Evolutionary conservation across 2,888 invertebrate genomes (phyloP), one percentile per base, ranked within the genome.

Genomic region (Drosophila rubida): DNA sequence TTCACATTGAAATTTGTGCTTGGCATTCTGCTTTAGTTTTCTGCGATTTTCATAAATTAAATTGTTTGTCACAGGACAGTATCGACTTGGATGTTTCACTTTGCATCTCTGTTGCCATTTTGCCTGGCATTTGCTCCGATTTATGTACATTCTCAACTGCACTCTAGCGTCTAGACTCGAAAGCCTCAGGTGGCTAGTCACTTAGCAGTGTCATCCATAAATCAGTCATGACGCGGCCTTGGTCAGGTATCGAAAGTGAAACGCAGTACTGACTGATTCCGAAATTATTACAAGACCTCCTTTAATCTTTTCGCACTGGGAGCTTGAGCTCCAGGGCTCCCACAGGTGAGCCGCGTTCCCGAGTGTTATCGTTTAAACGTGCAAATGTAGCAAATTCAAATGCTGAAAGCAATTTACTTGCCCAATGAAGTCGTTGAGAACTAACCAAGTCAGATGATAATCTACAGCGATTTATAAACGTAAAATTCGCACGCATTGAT

Each of bases 31-130:
- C 87, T 87, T 84, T 80, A 84, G 80, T 84, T 81, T 84, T 53
- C 71, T 69, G 75, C 72, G 80, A 81, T 83, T 86, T 78, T 83
- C 87, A 88, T 89, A 88, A 88, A 86, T 88, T 84, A 85, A 87
- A 87, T 89, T 87, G 84, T 84, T 88, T 88, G 85, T 87, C 87
- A 61, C 79, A 66, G 72, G 63, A 79, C 69, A 78, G 69, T 69
- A 75, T 66, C 69, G 68, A 77, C 75, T 37, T 39, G 61, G 53
- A 66, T 74, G 58, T 61, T 61, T 45, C 42, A 46, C 58, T 62
- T 51, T 44, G 57, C 72, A 60, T 63, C 74, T 57, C 59, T 67
- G 60, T 70, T 66, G 72, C 74, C 75, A 64, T 54, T 68, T 65
- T 62, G 69, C 61, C 71, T 77, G 73, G 78, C 80, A 72, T 74